Evolutionary conservation across 2,888 invertebrate genomes (phyloP).

Genomic region (Ennomos erosarius): DNA sequence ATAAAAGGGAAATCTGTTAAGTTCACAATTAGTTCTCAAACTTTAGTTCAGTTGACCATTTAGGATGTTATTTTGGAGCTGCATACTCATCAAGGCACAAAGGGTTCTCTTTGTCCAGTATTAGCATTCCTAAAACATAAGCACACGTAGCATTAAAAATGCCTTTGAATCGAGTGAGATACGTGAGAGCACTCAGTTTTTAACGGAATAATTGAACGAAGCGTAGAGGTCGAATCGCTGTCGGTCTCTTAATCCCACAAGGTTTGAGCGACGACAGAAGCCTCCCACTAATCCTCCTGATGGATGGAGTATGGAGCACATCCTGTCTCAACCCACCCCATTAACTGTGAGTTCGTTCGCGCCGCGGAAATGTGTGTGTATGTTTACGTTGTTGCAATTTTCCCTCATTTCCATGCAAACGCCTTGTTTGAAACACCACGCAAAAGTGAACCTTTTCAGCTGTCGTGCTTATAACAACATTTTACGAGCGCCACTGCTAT

Average conservation of each 20-base stretch:
- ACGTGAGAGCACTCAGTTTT: conserved; percentile 41
- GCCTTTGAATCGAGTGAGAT: conserved; percentile 22
- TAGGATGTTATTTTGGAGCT: no score
- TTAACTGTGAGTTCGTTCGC: conserved; percentile 41
- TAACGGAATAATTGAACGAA: conserved; percentile 54
- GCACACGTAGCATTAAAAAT: conserved; percentile 19
- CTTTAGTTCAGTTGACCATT: no score
- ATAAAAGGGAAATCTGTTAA: no score
- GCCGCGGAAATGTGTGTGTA: conserved; percentile 32
- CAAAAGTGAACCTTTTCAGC: conserved; percentile 17
- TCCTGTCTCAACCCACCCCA: conserved; percentile 44
- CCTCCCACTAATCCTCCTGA: conserved; percentile 59
- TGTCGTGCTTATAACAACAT: not conserved
- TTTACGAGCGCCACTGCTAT: not conserved
- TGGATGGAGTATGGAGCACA: conserved; percentile 52
- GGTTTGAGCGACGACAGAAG: conserved; percentile 52
- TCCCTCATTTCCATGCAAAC: conserved; percentile 29
- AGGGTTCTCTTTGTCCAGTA: not conserved
- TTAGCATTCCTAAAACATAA: conserved; percentile 24
- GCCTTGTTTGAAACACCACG: conserved; percentile 19
- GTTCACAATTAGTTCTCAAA: no score
- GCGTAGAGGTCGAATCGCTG: conserved; percentile 45
- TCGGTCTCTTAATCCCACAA: conserved; percentile 56
- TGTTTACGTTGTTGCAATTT: conserved; percentile 32
- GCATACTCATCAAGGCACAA: no score